A percentile compares a stretch with the other conserved stretches of the same genome.
phyloP scores from a whole-genome alignment of 2,888 invertebrate species.

The Macrosiphum euphorbiae region DNA sequence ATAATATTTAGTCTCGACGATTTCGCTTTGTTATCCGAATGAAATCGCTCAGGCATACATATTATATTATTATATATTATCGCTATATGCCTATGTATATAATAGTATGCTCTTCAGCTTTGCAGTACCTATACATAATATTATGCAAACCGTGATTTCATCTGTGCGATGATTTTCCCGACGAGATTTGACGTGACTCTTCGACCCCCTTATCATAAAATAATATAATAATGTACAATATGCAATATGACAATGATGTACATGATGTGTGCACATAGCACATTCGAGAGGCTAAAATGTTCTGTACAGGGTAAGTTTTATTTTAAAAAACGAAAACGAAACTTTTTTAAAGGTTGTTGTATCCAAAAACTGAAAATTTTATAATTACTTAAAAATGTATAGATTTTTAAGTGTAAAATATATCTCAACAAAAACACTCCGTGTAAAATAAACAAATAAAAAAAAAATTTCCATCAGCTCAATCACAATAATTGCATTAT shows the following conservation, averaged over 20 bases:
- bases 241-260: neutral
- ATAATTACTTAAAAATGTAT: no score
- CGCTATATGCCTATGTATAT: no score
- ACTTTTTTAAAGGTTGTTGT: no score
- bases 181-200: neutral
- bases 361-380: no score
- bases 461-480: no score
- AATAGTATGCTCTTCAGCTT: neutral
- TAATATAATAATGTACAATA: neutral
- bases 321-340: neutral
- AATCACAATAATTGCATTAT: no score
- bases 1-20: neutral
- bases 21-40: conserved; percentile 10
- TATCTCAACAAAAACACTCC: no score
- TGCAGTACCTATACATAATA: neutral
- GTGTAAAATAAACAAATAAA: no score
- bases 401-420: no score
- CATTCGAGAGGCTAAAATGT: neutral
- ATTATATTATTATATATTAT: neutral
- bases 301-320: neutral
- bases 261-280: neutral
- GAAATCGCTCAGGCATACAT: neutral
- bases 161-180: neutral
- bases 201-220: neutral
- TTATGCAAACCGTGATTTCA: neutral